phyloP scores from a whole-genome alignment of 2,888 invertebrate genomes.

The Tetranychus piercei region DNA sequence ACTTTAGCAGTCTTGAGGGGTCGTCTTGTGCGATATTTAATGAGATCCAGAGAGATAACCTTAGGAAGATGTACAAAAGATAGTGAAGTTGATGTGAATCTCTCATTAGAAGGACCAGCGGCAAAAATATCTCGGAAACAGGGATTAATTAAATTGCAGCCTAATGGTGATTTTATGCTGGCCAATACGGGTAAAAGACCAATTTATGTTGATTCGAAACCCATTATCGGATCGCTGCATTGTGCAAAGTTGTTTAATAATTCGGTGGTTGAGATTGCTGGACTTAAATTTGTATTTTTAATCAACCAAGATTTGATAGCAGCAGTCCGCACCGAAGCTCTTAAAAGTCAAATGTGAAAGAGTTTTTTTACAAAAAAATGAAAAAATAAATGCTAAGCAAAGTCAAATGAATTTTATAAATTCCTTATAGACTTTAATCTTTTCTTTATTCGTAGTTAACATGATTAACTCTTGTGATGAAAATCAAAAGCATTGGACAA shows the following conservation, averaged over 20 bases:
- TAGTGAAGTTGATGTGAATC: conserved; percentile 73
- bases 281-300: conserved; percentile 74
- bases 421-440: too few species aligned
- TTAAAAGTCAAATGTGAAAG: conserved; percentile 18
- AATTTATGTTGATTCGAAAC: conserved; percentile 79
- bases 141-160: conserved; percentile 68
- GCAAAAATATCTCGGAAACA: conserved; percentile 80
- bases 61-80: conserved; percentile 76
- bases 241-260: conserved; percentile 74
- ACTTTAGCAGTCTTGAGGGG: conserved; percentile 79
- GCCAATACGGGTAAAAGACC: conserved; percentile 86
- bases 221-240: conserved; percentile 57
- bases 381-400: too few species aligned
- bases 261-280: conserved; percentile 82
- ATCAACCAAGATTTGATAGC: conserved; percentile 71
- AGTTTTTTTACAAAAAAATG: too few species aligned
- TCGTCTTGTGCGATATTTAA: conserved; percentile 72
- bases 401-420: too few species aligned
- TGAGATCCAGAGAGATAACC: conserved; percentile 85
- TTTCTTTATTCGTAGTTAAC: background rate
- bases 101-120: conserved; percentile 79
- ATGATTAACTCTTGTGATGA: background rate
- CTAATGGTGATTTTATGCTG: conserved; percentile 84
- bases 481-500: too few species aligned
- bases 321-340: conserved; percentile 20